Percentiles rank a stretch among this genome's conserved stretches.
phyloP scores from a whole-genome alignment of 2,888 invertebrate species.

The Leptopterna dolabrata region DNA sequence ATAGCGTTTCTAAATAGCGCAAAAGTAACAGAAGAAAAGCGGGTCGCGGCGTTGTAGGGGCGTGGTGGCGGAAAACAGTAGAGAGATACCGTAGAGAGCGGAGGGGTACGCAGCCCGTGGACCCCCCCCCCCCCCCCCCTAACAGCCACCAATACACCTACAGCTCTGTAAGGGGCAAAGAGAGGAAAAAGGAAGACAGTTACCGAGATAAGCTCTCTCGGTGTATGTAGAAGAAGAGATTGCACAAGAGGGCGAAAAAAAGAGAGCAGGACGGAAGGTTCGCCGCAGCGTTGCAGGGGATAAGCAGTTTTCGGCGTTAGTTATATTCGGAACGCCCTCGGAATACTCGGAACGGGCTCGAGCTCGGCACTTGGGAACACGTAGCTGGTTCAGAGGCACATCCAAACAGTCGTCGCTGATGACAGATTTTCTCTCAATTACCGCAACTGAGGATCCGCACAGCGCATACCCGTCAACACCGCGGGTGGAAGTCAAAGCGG shows the following conservation, averaged over 20 bases:
- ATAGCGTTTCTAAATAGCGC: neutral
- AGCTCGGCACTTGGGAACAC: too few relatives aligned
- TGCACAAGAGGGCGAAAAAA: neutral
- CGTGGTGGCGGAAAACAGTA: neutral
- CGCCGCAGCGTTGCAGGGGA: conserved; percentile 5
- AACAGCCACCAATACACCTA: too few relatives aligned
- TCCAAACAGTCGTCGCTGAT: too few relatives aligned
- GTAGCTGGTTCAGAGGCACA: too few relatives aligned
- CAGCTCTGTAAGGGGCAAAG: neutral
- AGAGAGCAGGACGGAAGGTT: neutral
- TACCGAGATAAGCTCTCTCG: neutral
- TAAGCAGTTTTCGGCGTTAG: conserved; percentile 16
- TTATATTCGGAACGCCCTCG: neutral
- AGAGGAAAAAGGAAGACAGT: neutral
- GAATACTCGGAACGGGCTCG: neutral
- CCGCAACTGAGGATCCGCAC: too few relatives aligned
- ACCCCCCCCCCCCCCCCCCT: neutral
- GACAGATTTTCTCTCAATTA: too few relatives aligned
- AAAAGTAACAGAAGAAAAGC: neutral
- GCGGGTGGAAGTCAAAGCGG: too few relatives aligned
- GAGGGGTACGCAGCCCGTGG: neutral
- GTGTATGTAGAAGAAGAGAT: neutral
- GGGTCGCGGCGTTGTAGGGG: neutral
- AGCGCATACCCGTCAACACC: too few relatives aligned
- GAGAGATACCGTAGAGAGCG: neutral